phyloP scores from a whole-genome alignment of 1,140 invertebrate genomes.

The Frieseomelitta varia region DNA sequence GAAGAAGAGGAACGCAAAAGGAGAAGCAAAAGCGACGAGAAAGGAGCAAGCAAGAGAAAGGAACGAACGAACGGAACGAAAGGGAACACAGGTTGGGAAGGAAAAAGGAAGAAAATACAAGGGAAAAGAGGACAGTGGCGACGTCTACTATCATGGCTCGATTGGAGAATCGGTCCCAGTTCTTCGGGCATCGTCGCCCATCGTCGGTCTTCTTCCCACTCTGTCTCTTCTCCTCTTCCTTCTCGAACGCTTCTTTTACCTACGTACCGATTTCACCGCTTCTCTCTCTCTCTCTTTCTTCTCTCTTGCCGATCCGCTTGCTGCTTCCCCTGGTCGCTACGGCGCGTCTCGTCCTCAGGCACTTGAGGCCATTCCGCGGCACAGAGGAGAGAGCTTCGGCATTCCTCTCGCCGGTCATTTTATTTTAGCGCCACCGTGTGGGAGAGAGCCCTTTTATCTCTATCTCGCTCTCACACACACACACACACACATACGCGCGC shows the following conservation, averaged over 20 bases:
- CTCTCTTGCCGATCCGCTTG: constrained; percentile 1
- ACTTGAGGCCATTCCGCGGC: constrained; percentile 49
- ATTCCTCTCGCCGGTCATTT: constrained; percentile 76
- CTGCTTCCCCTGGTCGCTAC: background rate
- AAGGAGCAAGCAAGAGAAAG: constrained; percentile 13
- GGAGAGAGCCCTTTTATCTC: constrained; percentile 49
- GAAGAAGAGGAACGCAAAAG: background rate
- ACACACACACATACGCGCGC: background rate
- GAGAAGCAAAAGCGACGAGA: constrained; percentile 12
- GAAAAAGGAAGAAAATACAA: background rate
- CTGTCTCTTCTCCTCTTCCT: constrained; percentile 2
- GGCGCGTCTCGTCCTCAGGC: constrained; percentile 23
- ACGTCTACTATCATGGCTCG: constrained; percentile 16
- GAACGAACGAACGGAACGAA: background rate
- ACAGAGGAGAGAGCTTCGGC: constrained; percentile 60
- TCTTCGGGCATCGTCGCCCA: background rate
- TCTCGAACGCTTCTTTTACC: constrained; percentile 51
- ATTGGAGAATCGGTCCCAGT: background rate
- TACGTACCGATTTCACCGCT: constrained; percentile 46
- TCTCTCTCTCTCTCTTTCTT: constrained; percentile 8
- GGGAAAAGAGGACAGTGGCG: constrained; percentile 12
- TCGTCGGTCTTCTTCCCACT: constrained; percentile 6
- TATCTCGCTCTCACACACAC: background rate
- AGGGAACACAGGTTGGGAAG: background rate
- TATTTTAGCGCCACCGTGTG: constrained; percentile 78